Percentiles rank a stretch among this genome's conserved stretches.
These are phyloP conservation scores for Steromphala cineraria DNA, from an alignment of 2,888 invertebrate species.

Conservation along the genomic window DNA sequence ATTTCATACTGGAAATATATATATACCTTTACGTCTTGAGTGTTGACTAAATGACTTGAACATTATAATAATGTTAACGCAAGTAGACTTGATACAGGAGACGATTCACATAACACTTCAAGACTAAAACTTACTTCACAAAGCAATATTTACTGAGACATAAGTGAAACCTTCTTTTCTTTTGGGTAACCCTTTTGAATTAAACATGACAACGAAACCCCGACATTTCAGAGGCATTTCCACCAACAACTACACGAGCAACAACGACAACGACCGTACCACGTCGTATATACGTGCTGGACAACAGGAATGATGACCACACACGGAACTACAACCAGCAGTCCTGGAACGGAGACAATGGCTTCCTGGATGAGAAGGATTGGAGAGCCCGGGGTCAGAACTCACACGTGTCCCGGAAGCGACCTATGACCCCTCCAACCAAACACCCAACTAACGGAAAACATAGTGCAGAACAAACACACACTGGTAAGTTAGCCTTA, in stretches of 20 bases:
- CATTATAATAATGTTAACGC: too few species aligned
- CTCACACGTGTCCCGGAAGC: neutral
- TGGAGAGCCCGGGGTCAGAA: neutral
- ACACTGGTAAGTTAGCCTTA: neutral
- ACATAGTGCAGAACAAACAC: neutral
- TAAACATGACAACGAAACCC: too few species aligned
- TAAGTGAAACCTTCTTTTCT: too few species aligned
- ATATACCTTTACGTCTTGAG: too few species aligned
- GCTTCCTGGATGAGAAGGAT: neutral
- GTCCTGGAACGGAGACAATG: neutral
- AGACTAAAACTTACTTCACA: too few species aligned
- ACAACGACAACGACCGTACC: neutral
- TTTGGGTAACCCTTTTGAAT: neutral
- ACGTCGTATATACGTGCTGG: neutral
- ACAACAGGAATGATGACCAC: neutral
- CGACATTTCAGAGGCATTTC: constrained; percentile 12
- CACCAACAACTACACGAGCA: neutral
- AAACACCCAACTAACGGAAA: neutral
- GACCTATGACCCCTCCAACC: neutral
- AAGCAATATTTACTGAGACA: too few species aligned
- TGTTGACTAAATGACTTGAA: too few species aligned
- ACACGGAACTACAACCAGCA: neutral
- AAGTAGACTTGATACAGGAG: too few species aligned
- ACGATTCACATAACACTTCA: too few species aligned
- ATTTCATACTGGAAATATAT: too few species aligned